Percentiles rank a stretch among this genome's conserved stretches.
Evolutionary conservation across 1,140 invertebrate genomes (phyloP).

Genomic region (Lordiphosa clarofinis): DNA sequence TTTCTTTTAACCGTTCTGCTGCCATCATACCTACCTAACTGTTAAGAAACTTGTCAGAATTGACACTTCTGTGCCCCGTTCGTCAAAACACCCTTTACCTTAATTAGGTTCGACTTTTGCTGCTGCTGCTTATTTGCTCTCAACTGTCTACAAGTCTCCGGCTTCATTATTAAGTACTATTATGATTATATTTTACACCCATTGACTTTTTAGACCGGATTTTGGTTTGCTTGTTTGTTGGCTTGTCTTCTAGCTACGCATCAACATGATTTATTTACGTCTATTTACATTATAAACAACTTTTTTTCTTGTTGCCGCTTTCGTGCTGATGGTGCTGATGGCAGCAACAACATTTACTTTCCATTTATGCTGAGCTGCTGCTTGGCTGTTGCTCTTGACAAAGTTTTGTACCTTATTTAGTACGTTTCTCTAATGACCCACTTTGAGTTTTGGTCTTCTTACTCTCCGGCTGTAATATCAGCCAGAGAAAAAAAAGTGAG

Average conservation of each 20-base stretch:
- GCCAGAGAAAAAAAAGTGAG: slow-evolving; percentile 55
- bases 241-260: slow-evolving; percentile 36
- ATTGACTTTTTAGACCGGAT: slow-evolving; percentile 67
- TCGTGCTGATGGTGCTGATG: slow-evolving; percentile 14
- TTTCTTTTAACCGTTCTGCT: no score
- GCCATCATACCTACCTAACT: slow-evolving; percentile 30
- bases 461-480: slow-evolving; percentile 30
- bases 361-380: slow-evolving; percentile 55
- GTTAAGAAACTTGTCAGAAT: slow-evolving; percentile 59
- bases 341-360: slow-evolving; percentile 65
- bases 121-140: slow-evolving; percentile 10
- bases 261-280: slow-evolving; percentile 69
- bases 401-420: slow-evolving; percentile 77
- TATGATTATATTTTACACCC: slow-evolving; percentile 57
- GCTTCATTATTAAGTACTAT: slow-evolving; percentile 16
- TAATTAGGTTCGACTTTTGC: slow-evolving; percentile 50
- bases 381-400: slow-evolving; percentile 56
- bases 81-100: slow-evolving; percentile 12
- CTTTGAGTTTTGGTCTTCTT: slow-evolving; percentile 68
- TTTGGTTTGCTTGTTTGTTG: slow-evolving; percentile 20
- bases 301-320: slow-evolving; percentile 38
- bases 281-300: slow-evolving; percentile 69
- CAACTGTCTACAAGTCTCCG: slow-evolving; percentile 10
- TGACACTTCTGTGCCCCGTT: slow-evolving; percentile 28
- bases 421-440: slow-evolving; percentile 78